Percentiles rank a stretch among this genome's conserved stretches.
Evolutionary conservation across 2,888 invertebrate species (phyloP).

Genomic region (Troilus luridus): DNA sequence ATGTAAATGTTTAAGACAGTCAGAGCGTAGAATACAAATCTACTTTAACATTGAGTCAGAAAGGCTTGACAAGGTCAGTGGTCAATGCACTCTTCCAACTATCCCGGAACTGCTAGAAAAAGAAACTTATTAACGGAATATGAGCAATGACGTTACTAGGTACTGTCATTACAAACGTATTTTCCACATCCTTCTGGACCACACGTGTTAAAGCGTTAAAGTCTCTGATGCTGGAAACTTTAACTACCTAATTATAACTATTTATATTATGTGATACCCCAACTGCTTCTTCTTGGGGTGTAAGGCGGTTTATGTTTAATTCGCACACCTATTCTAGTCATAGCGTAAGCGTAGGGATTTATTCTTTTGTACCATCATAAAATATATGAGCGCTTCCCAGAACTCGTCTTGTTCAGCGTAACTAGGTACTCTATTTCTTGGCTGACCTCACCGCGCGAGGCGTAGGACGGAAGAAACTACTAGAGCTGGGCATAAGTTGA

Average conservation of each 20-base stretch:
- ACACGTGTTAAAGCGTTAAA: neutral
- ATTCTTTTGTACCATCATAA: neutral
- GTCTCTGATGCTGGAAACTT: neutral
- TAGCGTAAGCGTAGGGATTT: neutral
- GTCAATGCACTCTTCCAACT: slow-evolving; percentile 16
- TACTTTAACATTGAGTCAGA: neutral
- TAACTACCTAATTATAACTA: neutral
- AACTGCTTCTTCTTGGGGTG: neutral
- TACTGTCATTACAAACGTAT: neutral
- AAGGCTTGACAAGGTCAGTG: neutral
- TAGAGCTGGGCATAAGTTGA: no score
- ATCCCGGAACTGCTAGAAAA: neutral
- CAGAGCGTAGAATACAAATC: slow-evolving; percentile 12
- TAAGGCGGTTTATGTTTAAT: neutral
- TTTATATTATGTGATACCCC: neutral
- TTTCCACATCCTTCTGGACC: neutral
- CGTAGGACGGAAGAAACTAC: no score
- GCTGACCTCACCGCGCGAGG: no score
- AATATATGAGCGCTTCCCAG: no score
- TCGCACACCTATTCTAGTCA: neutral
- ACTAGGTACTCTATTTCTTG: no score
- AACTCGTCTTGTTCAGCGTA: no score
- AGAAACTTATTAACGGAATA: neutral
- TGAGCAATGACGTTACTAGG: neutral
- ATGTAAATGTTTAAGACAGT: neutral